Conservation (phyloP, 1,140 invertebrate species). For the Zaprionus taronus region DNA sequence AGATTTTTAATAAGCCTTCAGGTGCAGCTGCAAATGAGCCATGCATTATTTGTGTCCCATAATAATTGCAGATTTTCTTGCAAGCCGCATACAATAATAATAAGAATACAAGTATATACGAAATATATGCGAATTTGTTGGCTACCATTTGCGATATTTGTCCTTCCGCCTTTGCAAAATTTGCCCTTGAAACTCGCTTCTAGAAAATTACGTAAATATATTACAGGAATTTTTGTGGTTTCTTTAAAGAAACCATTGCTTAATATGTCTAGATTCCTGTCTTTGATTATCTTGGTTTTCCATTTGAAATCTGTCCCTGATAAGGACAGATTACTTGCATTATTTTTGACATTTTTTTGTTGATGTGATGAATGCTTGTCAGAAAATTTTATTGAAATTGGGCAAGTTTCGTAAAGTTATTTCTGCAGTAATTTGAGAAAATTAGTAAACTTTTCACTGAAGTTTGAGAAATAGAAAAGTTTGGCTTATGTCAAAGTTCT, state of each 20-base stretch:
- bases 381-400: not conserved
- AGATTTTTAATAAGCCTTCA: slow-evolving; percentile 73
- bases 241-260: not conserved
- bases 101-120: slow-evolving; percentile 1
- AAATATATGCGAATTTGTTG: slow-evolving; percentile 27
- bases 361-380: not conserved
- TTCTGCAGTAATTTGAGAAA: not conserved
- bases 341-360: not conserved
- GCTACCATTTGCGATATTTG: slow-evolving; percentile 22
- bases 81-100: slow-evolving; percentile 25
- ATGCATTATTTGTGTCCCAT: slow-evolving; percentile 69
- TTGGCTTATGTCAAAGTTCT: not conserved
- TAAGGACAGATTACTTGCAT: not conserved
- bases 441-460: not conserved
- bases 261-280: too few species aligned
- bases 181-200: slow-evolving; percentile 26
- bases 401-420: not conserved
- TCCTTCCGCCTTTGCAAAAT: slow-evolving; percentile 33
- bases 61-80: slow-evolving; percentile 62
- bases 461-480: not conserved
- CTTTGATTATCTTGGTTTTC: not conserved
- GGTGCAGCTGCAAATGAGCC: slow-evolving; percentile 77
- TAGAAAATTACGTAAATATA: not conserved
- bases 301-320: not conserved
- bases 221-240: not conserved